Percentiles rank a stretch among this genome's conserved stretches.
These are phyloP conservation scores for Dicrurus megarhynchus DNA, from an alignment of 2,113 vertebrate species.

Conservation along the genomic window DNA sequence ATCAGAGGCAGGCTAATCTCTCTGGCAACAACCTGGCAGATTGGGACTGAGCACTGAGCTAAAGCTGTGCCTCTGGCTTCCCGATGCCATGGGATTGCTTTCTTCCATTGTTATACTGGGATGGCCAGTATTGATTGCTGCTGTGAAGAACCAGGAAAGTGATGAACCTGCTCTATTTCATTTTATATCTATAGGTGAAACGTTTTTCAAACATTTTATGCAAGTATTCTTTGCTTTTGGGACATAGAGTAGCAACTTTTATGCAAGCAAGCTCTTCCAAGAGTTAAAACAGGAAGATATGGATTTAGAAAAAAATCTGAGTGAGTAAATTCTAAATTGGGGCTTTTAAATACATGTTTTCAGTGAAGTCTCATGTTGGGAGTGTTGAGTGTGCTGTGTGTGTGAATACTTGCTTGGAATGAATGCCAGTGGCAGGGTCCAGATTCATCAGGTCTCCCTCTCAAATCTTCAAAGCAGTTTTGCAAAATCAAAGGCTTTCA, in stretches of 20 bases:
- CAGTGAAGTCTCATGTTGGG: not conserved
- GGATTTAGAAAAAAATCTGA: not conserved
- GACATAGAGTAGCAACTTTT: not conserved
- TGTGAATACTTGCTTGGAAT: not conserved
- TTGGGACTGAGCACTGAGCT: not conserved
- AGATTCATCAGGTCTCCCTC: not conserved
- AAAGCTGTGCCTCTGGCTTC: not conserved
- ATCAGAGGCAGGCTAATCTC: not conserved
- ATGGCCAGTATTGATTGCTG: not conserved
- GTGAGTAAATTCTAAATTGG: not conserved
- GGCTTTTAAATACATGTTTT: not conserved
- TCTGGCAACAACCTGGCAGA: not conserved
- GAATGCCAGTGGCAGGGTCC: not conserved
- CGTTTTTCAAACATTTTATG: not conserved
- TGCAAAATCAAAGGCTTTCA: not conserved
- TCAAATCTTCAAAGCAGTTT: not conserved
- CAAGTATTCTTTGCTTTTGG: not conserved
- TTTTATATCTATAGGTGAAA: not conserved
- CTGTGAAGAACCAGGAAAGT: not conserved
- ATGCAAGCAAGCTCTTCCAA: not conserved
- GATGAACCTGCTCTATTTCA: not conserved
- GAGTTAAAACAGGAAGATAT: not conserved
- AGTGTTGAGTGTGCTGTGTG: not conserved
- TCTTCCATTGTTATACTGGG: not conserved
- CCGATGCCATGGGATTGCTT: accelerated